These are phyloP conservation scores for Petromus typicus DNA, from an alignment of 2,113 vertebrate species.

Conservation along the genomic window DNA sequence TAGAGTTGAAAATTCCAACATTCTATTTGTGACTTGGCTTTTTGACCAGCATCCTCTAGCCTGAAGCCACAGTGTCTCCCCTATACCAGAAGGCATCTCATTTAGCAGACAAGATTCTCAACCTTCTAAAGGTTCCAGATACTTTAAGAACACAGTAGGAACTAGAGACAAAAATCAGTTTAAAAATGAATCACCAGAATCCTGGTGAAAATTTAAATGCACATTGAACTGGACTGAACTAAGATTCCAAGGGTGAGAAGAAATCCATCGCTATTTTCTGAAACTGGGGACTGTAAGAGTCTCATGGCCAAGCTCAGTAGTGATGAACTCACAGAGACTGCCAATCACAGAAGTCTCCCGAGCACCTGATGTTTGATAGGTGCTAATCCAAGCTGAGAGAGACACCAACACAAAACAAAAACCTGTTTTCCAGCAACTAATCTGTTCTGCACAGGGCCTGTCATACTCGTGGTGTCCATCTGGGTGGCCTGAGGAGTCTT, in stretches of 20 bases:
- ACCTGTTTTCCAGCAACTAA: accelerated
- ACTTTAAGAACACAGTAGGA: not conserved
- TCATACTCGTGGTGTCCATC: accelerated
- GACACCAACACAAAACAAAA: not conserved
- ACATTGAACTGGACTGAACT: not conserved
- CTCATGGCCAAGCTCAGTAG: not conserved
- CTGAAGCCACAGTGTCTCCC: not conserved
- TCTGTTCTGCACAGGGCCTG: not conserved
- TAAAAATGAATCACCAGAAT: not conserved
- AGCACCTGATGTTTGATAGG: not conserved
- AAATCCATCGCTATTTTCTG: not conserved
- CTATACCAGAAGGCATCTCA: not conserved
- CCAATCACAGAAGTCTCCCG: not conserved
- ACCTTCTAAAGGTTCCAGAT: not conserved
- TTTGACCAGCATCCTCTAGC: not conserved
- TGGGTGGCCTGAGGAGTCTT: not conserved
- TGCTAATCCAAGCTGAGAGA: not conserved
- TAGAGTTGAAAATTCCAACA: not conserved
- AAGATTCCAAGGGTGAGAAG: not conserved
- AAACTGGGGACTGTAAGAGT: too few relatives aligned
- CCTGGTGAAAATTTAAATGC: not conserved
- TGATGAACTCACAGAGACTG: not conserved
- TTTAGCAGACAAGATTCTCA: not conserved
- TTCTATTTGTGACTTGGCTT: not conserved
- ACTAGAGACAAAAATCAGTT: not conserved